These are phyloP conservation scores for Glandiceps talaboti DNA, from an alignment of 53 echinoderm and acorn worm species.

Conservation along the genomic window DNA sequence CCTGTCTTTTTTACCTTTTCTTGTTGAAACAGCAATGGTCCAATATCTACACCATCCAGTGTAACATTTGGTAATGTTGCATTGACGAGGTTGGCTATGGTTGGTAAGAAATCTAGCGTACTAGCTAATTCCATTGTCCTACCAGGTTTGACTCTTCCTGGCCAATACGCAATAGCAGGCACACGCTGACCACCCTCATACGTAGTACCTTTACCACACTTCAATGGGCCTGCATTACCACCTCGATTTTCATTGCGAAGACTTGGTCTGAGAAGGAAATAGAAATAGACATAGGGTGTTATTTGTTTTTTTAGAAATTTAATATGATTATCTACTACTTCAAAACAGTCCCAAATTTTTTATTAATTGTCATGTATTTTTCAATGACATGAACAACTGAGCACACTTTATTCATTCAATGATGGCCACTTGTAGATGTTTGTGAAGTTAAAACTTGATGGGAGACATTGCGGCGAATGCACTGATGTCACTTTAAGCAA, in stretches of 20 bases:
- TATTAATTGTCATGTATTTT: no score
- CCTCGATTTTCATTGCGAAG: slow-evolving; percentile 20
- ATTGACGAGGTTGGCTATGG: slow-evolving; percentile 58
- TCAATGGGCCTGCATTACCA: slow-evolving; percentile 77
- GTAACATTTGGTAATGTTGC: slow-evolving; percentile 45
- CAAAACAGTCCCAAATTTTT: no score
- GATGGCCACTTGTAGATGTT: no score
- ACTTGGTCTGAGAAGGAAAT: no score
- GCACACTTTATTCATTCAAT: no score
- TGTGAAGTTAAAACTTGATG: no score
- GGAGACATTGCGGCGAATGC: no score
- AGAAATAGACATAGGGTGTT: no score
- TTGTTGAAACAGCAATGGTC: slow-evolving; percentile 49
- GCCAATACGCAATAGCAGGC: slow-evolving; percentile 88
- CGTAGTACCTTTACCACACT: slow-evolving; percentile 94
- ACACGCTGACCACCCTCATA: slow-evolving; percentile 95
- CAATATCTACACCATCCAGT: slow-evolving; percentile 90
- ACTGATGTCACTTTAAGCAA: no score
- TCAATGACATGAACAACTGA: no score
- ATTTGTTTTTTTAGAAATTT: no score
- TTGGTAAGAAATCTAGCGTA: slow-evolving; percentile 70
- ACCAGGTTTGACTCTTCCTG: slow-evolving; percentile 63
- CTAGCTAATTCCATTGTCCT: slow-evolving; percentile 66
- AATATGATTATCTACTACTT: no score
- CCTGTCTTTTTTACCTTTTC: slow-evolving; percentile 43